Evolutionary conservation across 2,113 vertebrate genomes (phyloP).

Genomic region (Clarias gariepinus): DNA sequence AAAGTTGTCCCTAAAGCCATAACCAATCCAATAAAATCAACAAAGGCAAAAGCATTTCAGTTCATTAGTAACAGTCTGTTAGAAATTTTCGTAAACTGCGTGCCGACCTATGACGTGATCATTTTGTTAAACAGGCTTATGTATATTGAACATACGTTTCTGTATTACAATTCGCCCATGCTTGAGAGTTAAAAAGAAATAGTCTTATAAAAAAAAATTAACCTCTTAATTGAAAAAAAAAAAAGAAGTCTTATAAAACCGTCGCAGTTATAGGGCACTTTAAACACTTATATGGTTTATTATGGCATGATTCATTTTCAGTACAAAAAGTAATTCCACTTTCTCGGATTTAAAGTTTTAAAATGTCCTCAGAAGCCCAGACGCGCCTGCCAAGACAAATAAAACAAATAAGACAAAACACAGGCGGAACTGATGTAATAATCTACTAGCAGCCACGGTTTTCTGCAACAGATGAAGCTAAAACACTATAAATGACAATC

Average conservation of each 20-base stretch:
- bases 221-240: neutral
- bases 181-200: neutral
- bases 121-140: neutral
- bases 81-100: neutral
- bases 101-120: neutral
- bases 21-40: neutral
- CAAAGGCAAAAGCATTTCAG: neutral
- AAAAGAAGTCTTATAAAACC: neutral
- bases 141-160: neutral
- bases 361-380: neutral
- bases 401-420: neutral
- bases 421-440: neutral
- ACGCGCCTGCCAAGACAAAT: neutral
- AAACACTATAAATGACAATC: neutral
- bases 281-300: neutral
- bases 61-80: constrained; percentile 42
- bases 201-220: neutral
- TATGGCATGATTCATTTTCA: neutral
- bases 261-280: neutral
- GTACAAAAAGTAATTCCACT: neutral
- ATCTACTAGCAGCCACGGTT: neutral
- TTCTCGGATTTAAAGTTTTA: neutral
- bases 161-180: neutral
- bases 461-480: neutral
- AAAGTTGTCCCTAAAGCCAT: constrained; percentile 44